Evolutionary conservation across 2,797 vertebrate species (phyloP), one percentile per base, ranked within the genome.

Genomic region (Macropodus opercularis): DNA sequence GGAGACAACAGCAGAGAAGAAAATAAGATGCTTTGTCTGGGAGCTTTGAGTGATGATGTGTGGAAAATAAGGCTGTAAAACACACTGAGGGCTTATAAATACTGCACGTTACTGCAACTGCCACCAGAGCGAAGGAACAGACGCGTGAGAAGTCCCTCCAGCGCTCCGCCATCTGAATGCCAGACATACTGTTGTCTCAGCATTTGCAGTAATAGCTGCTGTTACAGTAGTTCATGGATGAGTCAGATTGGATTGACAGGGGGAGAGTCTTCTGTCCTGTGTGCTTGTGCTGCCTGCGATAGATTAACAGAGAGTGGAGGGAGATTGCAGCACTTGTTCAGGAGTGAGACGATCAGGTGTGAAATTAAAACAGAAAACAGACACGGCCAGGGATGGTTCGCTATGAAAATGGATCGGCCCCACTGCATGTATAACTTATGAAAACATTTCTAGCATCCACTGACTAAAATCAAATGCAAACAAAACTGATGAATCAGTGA

Each of bases 341-440:
- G 77, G 80, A 81, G 72, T 74, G 66, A 48, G 74, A 76, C 64
- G 64, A 69, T 91, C 89, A 89, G 83, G 88, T 92, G 91, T 91
- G 91, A 93, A 93, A 93, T 93, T 91, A 90, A 90, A 91, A 80
- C 83, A 32, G 75, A 81, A 90, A 81, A 73, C 67, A 77, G 76
- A 90, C 86, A 83, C 43, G 54, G 65, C 40, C 19, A 22, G 74
- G 69, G 62, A 69, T 13, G 62, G 55, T 43, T 62, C 60, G 49
- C 42, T 48, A 74, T 72, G 83, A 63, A 66, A 78, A 76, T 52
- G 64, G 40, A 77, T 52, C 35, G 6, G 47, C 29, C 43, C 24
- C 17, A 7, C 61, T 22, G 72, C 63, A 84, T 84, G 73, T 81
- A 83, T 81, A 81, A 81, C 69, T 64, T 58, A 91, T 85, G 81